Evolutionary conservation across 64 coral and sea anemone species (phyloP), one percentile per base, ranked within the genome.

Genomic region (Pachyseris speciosa): DNA sequence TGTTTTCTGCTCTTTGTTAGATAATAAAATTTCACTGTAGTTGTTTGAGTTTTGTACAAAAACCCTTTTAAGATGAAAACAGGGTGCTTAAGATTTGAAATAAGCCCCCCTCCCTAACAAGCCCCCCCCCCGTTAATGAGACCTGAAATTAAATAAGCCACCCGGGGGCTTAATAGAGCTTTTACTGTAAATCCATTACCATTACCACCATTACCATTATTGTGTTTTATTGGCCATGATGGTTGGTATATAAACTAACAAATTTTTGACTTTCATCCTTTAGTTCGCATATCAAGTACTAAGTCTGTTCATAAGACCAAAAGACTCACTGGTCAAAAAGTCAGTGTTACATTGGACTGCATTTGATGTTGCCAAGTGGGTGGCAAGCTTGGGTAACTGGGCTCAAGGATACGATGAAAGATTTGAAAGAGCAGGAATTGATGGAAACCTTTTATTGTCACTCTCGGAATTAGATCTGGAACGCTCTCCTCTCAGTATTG

Each of bases 391-490:
- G 5, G 89, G 89, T 1, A 44, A 51, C 16, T 91, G 89, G 89
- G 28, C 78, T 20, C 51, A 84, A 57, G 89, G 34, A 84, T 78
- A 78, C 55, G 64, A 64, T 34, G 36, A 72, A 44, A 83, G 24
- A 32, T 91, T 91, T 36, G 32, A 63, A 61, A 42, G 25, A 1
- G 52, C 39, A 27, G 79, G 53, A 31, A 91, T 91, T 59, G 70
- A 91, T 91, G 89, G 89, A 39, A 91, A 84, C 29, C 53, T 84
- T 11, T 55, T 91, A 50, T 30, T 78, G 27, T 91, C 89, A 12
- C 64, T 91, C 1, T 84, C 89, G 19, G 89, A 91, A 29, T 73
- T 13, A 16, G 89, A 84, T 55, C 22, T 91, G 36, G 79, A 91
- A 31, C 47, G 19, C 26, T 38, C 64, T 19, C 59, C 69, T 55